Evolutionary conservation across 1,140 invertebrate genomes (phyloP).

Genomic region (Homalodisca vitripennis): DNA sequence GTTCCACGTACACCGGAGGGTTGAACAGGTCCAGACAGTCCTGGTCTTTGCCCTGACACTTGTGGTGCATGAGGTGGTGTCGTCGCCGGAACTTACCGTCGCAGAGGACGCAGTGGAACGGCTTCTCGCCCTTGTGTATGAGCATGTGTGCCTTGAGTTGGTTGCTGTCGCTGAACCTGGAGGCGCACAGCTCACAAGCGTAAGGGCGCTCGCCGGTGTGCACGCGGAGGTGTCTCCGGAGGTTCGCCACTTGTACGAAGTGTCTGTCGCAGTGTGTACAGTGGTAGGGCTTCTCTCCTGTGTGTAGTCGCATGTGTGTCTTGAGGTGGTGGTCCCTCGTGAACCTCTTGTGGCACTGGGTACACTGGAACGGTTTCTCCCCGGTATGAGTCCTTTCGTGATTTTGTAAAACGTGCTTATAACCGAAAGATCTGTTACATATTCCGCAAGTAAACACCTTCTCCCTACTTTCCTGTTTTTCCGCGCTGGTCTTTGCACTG

Average conservation of each 20-base stretch:
- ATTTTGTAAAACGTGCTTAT: slow-evolving; percentile 94
- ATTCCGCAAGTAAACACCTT: slow-evolving; percentile 86
- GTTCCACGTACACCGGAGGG: slow-evolving; percentile 7
- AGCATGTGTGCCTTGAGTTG: slow-evolving; percentile 89
- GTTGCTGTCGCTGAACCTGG: slow-evolving; percentile 91
- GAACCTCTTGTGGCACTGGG: slow-evolving; percentile 91
- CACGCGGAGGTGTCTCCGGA: slow-evolving; percentile 88
- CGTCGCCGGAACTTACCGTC: slow-evolving; percentile 73
- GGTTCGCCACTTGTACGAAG: slow-evolving; percentile 93
- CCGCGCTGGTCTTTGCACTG: slow-evolving; percentile 17
- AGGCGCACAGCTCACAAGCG: slow-evolving; percentile 83
- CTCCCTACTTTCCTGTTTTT: slow-evolving; percentile 56
- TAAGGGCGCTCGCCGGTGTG: slow-evolving; percentile 96
- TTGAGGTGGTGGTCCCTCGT: slow-evolving; percentile 95
- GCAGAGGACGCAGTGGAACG: slow-evolving; percentile 77
- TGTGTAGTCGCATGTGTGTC: slow-evolving; percentile 90
- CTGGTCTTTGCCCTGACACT: slow-evolving; percentile 55
- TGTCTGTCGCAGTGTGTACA: slow-evolving; percentile 88
- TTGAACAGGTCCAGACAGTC: slow-evolving; percentile 32
- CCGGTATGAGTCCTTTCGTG: slow-evolving; percentile 96
- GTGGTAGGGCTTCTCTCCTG: slow-evolving; percentile 90
- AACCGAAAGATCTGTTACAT: slow-evolving; percentile 85
- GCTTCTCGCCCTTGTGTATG: slow-evolving; percentile 88
- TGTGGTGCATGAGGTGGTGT: slow-evolving; percentile 83
- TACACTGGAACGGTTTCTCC: slow-evolving; percentile 95